Evolutionary conservation across 2,888 invertebrate species (phyloP), one percentile per base, ranked within the genome.

Genomic region (Phragmatobia fuliginosa): DNA sequence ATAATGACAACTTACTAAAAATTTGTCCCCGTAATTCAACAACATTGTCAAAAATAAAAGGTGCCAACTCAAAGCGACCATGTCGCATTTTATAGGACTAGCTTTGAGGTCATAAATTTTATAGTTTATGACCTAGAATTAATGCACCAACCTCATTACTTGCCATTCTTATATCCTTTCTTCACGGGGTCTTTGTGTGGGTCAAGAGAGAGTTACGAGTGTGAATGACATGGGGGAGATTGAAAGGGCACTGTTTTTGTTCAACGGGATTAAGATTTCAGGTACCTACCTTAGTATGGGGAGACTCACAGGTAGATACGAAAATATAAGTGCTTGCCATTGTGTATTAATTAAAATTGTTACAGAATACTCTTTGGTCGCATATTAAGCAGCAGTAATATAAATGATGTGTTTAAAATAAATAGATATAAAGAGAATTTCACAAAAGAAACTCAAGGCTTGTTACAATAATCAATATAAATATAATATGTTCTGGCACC

Each of bases 51-150:
- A 82, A 83, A 89, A 83, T 79, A 88, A 89, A n/a, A 87, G 85
- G 86, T 87, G 84, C 70, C 77, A 85, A 86, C 87, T 82, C 83
- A 86, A 89, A 91, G 88, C 87, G 87, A 92, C 93, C 94, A 86
- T 93, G 91, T 92, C 94, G 85, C 89, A 93, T 94, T 94, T 94
- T 91, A 94, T 93, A 91, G 92, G 89, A 91, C 94, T 88, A 90
- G 91, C 88, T 90, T 82, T 75, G 66, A 83, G 82, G 71, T 72
- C 88, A 92, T 95, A 95, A 94, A 94, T 93, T 91, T 85, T 82
- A 83, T 87, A 94, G 85, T 95, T 95, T 95, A 95, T 94, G 92
- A 88, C 86, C 92, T 93, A 93, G 94, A 94, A 93, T 93, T 93
- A 94, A 94, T 92, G 89, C 87, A 87, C 84, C 83, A 84, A 85